Evolutionary conservation across 2,888 invertebrate genomes (phyloP).

Genomic region (Cantharis nigra): DNA sequence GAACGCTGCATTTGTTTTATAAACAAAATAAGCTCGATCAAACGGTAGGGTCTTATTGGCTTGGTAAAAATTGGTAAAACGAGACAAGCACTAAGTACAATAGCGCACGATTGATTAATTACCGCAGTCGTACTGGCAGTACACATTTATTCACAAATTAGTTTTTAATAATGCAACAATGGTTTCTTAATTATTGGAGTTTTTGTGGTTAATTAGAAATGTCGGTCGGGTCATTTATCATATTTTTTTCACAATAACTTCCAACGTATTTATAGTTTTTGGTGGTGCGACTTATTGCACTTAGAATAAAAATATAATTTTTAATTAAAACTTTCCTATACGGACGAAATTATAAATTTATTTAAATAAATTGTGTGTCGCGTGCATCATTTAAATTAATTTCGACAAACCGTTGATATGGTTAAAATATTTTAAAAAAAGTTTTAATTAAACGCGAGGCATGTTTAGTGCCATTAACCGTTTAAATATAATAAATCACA

Average conservation of each 20-base stretch:
- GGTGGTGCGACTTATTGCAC: neutral
- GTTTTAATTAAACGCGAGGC: conserved; percentile 1
- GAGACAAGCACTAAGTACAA: neutral
- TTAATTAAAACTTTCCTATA: neutral
- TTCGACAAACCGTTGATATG: neutral
- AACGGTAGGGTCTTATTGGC: neutral
- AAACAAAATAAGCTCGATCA: neutral
- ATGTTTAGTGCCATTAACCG: neutral
- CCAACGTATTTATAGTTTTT: neutral
- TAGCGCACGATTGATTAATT: neutral
- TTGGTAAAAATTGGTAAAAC: neutral
- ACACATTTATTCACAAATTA: conserved; percentile 8
- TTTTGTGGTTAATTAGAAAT: conserved; percentile 12
- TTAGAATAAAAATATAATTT: neutral
- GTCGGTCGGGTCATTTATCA: conserved; percentile 12
- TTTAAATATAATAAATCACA: neutral
- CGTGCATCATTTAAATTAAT: neutral
- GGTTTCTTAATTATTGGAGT: conserved; percentile 15
- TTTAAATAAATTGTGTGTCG: neutral
- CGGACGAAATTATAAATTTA: neutral
- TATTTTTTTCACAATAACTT: neutral
- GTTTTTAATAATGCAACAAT: conserved; percentile 12
- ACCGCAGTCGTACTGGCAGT: neutral
- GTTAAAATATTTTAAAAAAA: neutral
- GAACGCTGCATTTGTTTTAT: neutral